Conservation (phyloP, 1,140 invertebrate species). For the Bicyclus anynana region DNA sequence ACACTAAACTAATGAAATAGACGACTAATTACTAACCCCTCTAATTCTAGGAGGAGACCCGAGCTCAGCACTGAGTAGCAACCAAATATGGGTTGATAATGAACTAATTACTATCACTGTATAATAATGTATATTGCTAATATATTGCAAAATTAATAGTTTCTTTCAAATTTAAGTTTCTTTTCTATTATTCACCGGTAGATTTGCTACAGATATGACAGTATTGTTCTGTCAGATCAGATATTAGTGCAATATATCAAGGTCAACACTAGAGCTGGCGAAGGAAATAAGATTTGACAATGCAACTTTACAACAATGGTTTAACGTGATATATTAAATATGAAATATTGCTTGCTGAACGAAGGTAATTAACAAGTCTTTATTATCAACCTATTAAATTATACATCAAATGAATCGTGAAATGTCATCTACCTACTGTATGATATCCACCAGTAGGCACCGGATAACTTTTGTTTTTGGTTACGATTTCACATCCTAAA, state of each 20-base stretch:
- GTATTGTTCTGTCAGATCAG: slow-evolving; percentile 5
- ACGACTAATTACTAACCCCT: too few species aligned
- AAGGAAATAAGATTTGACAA: slow-evolving; percentile 8
- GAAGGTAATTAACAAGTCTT: too few species aligned
- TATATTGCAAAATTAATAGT: slow-evolving; percentile 7
- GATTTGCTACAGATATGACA: slow-evolving; percentile 1
- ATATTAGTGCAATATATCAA: slow-evolving; percentile 5
- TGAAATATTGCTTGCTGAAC: neutral
- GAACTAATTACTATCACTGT: neutral
- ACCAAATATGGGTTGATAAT: too few species aligned
- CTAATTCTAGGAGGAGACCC: too few species aligned
- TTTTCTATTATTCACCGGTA: slow-evolving; percentile 5
- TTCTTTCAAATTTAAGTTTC: slow-evolving; percentile 13
- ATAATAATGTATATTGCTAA: neutral
- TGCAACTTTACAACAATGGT: neutral
- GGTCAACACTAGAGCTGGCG: neutral
- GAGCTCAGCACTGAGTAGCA: too few species aligned
- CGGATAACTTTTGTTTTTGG: too few species aligned
- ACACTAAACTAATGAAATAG: too few species aligned
- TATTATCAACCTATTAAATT: too few species aligned
- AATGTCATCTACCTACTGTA: too few species aligned
- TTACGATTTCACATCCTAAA: too few species aligned
- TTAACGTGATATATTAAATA: neutral
- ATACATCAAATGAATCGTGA: too few species aligned
- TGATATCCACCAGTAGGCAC: too few species aligned